Evolutionary conservation across 2,797 vertebrate species (phyloP), one percentile per base, ranked within the genome.

Genomic region (Sparus aurata): DNA sequence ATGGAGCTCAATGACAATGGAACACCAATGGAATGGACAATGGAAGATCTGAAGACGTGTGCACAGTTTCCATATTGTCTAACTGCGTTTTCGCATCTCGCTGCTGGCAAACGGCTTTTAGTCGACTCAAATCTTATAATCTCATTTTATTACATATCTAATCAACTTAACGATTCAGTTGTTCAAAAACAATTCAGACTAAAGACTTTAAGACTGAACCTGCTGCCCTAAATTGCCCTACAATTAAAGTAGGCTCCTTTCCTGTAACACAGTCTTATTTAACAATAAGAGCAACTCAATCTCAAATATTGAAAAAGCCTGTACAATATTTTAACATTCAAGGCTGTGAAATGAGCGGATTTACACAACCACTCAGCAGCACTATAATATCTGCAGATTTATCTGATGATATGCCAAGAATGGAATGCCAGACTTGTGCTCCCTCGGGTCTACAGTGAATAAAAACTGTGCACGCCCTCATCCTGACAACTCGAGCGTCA

Each of bases 281-380:
- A 30, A 49, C 63, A 78, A 65, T 12, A 54, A 30, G 12, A 74
- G 43, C 10, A 13, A 45, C 57, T 3, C 12, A 67, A 60, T 27
- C 16, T 46, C 25, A 73, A 16, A 67, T 58, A 71, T 2, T 38
- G 46, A 34, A 16, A 30, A 55, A 54, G 5, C 34, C 27, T 7
- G 3, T 34, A 16, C 18, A 16, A 53, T 12, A 1, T 73, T 27
- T 43, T 12, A 69, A 63, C 55, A 49, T 41, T 15, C 8, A 38
- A 20, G 3, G 25, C 22, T 58, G 22, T 50, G n/a, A 52, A 52
- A 53, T 47, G 0, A 25, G 23, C 1, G 54, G 69, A 74, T 77
- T 82, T 66, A 60, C 52, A 47, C 60, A 70, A 50, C 30, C 34
- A 57, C 34, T 69, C 66, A 45, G 63, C 73, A 50, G 60, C 57